phyloP scores from a whole-genome alignment of 2,888 invertebrate species.

The Diaphora mendica region DNA sequence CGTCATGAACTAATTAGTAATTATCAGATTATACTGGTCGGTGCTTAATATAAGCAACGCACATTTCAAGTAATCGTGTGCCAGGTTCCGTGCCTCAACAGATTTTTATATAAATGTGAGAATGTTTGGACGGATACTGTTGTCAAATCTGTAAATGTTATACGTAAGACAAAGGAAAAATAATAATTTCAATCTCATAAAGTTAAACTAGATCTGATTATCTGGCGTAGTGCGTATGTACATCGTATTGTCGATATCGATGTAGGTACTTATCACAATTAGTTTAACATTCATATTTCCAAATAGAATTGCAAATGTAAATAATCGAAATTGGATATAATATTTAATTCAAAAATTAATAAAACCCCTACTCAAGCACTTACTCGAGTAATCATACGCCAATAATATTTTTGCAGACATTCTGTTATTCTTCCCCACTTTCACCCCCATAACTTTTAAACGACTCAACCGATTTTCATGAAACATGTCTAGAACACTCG shows the following conservation, averaged over 20 bases:
- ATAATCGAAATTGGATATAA: no score
- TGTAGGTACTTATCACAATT: conserved; percentile 20
- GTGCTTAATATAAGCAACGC: conserved; percentile 48
- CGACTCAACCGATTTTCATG: no score
- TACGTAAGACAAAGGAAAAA: conserved; percentile 27
- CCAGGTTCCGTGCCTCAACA: conserved; percentile 41
- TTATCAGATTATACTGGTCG: conserved; percentile 35
- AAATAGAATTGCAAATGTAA: conserved; percentile 10
- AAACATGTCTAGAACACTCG: no score
- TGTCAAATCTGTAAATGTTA: conserved; percentile 27
- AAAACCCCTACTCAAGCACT: no score
- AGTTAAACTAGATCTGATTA: conserved; percentile 46
- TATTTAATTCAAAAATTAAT: no score
- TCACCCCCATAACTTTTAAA: no score
- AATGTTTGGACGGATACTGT: conserved; percentile 23
- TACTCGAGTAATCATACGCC: no score
- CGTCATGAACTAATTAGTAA: conserved; percentile 22
- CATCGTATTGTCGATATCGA: conserved; percentile 7
- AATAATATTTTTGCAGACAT: no score
- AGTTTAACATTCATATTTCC: conserved; percentile 11
- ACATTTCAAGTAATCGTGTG: conserved; percentile 45
- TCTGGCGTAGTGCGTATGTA: conserved; percentile 15
- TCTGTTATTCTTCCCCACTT: no score
- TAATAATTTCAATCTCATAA: conserved; percentile 35
- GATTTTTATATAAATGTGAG: conserved; percentile 29